These are phyloP conservation scores for Pocillopora grandis DNA, from an alignment of 92 coral and sea anemone genomes.

Conservation along the genomic window DNA sequence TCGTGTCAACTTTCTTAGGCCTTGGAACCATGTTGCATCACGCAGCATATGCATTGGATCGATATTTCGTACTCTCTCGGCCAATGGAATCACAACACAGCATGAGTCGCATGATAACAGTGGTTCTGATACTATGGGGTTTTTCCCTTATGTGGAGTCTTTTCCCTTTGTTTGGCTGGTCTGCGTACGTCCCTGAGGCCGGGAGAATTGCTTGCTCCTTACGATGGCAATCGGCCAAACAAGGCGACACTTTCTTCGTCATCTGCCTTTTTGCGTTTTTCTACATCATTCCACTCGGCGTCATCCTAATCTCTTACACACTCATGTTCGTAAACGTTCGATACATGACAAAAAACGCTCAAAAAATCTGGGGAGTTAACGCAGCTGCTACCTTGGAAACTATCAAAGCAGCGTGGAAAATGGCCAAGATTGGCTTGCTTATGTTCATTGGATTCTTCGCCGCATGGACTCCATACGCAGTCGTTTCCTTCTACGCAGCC, in stretches of 20 bases:
- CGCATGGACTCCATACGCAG: constrained; percentile 72
- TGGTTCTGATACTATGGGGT: constrained; percentile 21
- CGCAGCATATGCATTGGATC: constrained; percentile 44
- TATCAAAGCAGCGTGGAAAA: constrained; percentile 45
- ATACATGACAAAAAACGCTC: constrained; percentile 51
- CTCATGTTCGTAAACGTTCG: constrained; percentile 34
- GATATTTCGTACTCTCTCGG: constrained; percentile 40
- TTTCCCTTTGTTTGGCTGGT: constrained; percentile 66
- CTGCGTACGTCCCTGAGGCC: constrained; percentile 61
- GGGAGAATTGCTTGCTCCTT: constrained; percentile 55
- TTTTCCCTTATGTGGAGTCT: constrained; percentile 47
- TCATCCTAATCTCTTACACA: constrained; percentile 28
- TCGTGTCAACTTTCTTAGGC: constrained; percentile 42
- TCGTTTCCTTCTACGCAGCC: constrained; percentile 41
- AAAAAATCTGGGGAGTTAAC: constrained; percentile 38
- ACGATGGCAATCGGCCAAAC: constrained; percentile 38
- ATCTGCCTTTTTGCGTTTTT: constrained; percentile 47
- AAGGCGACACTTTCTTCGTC: constrained; percentile 41
- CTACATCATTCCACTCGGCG: constrained; percentile 45
- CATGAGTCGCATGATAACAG: not conserved
- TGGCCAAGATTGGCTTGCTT: constrained; percentile 33
- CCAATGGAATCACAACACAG: constrained; percentile 6
- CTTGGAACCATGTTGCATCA: constrained; percentile 49
- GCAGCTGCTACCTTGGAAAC: constrained; percentile 46
- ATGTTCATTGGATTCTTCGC: constrained; percentile 52